These are phyloP conservation scores for Romanomermis culicivorax DNA, from an alignment of 2,888 invertebrate genomes.

Conservation along the genomic window DNA sequence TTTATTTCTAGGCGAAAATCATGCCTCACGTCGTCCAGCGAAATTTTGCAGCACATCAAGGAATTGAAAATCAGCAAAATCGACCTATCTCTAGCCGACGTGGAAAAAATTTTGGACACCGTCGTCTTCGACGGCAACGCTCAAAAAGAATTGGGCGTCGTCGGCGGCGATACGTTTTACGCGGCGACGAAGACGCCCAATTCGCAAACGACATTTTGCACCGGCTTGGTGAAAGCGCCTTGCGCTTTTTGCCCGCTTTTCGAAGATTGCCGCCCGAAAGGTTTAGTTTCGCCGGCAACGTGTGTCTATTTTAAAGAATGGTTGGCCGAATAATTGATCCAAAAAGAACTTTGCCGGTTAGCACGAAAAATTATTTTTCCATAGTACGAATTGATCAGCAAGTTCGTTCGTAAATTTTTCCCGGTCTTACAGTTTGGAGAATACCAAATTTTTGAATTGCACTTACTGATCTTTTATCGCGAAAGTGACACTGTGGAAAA, in stretches of 20 bases:
- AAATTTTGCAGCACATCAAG: constrained; percentile 9
- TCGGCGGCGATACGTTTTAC: neutral
- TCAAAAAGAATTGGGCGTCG: neutral
- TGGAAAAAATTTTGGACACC: constrained; percentile 11
- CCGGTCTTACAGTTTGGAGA: too few species aligned
- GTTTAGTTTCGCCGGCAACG: constrained; percentile 22
- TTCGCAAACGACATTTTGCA: constrained; percentile 14
- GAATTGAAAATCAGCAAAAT: constrained; percentile 9
- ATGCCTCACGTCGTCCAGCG: constrained; percentile 1
- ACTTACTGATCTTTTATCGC: too few species aligned
- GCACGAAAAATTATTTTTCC: too few species aligned
- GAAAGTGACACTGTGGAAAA: too few species aligned
- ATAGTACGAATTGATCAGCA: too few species aligned
- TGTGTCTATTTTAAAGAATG: constrained; percentile 22
- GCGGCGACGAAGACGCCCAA: constrained; percentile 14
- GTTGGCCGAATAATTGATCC: too few species aligned
- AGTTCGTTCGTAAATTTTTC: too few species aligned
- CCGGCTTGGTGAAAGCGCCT: constrained; percentile 16
- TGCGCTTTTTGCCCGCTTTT: constrained; percentile 23
- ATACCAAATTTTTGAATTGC: too few species aligned
- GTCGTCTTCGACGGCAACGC: constrained; percentile 12
- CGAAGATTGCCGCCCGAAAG: constrained; percentile 21
- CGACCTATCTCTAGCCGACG: constrained; percentile 7
- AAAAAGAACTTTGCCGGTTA: too few species aligned
- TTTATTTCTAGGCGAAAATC: neutral